Percentiles rank a stretch among this genome's conserved stretches.
Evolutionary conservation across 2,888 invertebrate species (phyloP).

Genomic region (Venustoraphidia nigricollis): DNA sequence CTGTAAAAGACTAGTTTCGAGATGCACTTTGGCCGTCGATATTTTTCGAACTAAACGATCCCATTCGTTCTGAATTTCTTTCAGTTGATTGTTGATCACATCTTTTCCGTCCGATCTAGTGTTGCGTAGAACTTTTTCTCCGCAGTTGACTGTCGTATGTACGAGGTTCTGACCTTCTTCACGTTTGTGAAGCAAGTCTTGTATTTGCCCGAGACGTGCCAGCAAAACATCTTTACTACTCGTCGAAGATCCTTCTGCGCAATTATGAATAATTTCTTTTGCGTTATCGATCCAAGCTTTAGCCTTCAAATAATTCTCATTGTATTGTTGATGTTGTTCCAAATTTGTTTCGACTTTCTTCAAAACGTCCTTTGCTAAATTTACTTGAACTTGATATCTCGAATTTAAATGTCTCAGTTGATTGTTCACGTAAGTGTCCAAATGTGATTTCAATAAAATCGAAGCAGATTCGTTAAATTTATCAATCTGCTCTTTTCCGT

Average conservation of each 20-base stretch:
- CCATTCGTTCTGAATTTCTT: conserved; percentile 85
- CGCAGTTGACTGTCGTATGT: conserved; percentile 74
- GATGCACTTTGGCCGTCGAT: conserved; percentile 77
- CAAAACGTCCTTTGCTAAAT: conserved; percentile 75
- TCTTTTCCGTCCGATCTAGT: conserved; percentile 83
- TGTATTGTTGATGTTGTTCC: conserved; percentile 71
- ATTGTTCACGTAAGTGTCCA: conserved; percentile 77
- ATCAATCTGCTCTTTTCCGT: conserved; percentile 70
- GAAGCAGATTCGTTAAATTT: conserved; percentile 68
- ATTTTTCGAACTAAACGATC: conserved; percentile 81
- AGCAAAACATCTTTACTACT: conserved; percentile 74
- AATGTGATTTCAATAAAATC: conserved; percentile 61
- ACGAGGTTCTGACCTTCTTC: conserved; percentile 80
- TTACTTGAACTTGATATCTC: conserved; percentile 75
- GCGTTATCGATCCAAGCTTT: conserved; percentile 78
- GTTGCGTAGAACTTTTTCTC: conserved; percentile 76
- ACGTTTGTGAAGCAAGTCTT: conserved; percentile 62
- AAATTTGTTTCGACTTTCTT: conserved; percentile 82
- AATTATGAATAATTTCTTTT: conserved; percentile 63
- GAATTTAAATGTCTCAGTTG: conserved; percentile 76
- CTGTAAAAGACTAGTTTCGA: conserved; percentile 81
- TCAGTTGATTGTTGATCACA: conserved; percentile 70
- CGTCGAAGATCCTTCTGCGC: conserved; percentile 62
- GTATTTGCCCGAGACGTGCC: conserved; percentile 59
- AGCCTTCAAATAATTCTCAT: conserved; percentile 58